phyloP scores from a whole-genome alignment of 2,113 vertebrate species.

The Lycocorax pyrrhopterus region DNA sequence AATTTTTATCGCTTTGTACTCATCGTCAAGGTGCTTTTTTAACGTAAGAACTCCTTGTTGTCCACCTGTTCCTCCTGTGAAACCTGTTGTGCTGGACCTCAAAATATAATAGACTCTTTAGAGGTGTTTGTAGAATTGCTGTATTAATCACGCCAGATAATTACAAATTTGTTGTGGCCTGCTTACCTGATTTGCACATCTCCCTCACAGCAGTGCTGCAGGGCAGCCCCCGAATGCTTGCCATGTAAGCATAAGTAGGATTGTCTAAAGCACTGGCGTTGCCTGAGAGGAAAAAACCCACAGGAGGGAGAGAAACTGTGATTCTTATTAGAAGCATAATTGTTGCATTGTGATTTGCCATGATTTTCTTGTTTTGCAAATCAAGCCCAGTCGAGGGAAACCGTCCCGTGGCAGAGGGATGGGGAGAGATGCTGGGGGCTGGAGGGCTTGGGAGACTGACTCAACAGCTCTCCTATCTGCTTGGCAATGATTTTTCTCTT shows the following conservation, averaged over 20 bases:
- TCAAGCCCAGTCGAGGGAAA: neutral
- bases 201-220: neutral
- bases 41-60: neutral
- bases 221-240: neutral
- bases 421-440: neutral
- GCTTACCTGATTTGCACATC: neutral
- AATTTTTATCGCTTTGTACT: neutral
- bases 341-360: neutral
- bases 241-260: neutral
- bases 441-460: neutral
- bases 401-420: neutral
- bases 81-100: neutral
- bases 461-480: neutral
- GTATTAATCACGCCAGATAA: neutral
- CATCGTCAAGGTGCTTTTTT: fast-evolving
- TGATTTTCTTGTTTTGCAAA: neutral
- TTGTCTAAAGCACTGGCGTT: neutral
- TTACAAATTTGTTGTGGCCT: neutral
- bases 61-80: neutral
- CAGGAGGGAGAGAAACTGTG: neutral
- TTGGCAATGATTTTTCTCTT: neutral
- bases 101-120: neutral
- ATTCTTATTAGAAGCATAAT: neutral
- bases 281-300: neutral
- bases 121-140: neutral